These are phyloP conservation scores for Lathronympha strigana DNA, from an alignment of 2,888 invertebrate genomes.

Conservation along the genomic window DNA sequence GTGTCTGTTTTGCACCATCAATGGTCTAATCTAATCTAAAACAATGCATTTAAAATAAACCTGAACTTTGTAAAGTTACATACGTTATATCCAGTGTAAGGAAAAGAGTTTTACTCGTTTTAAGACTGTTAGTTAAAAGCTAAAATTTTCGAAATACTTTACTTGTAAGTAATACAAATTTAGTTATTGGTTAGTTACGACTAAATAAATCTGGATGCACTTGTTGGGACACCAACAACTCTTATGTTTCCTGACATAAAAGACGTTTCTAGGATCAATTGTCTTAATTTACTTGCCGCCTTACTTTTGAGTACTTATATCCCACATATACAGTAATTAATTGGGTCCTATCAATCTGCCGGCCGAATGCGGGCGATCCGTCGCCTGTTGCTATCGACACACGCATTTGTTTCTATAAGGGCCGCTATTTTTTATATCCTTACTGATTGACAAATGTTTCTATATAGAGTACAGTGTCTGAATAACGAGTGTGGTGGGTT, in stretches of 20 bases:
- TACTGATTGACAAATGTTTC: conserved; percentile 33
- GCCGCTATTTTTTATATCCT: conserved; percentile 47
- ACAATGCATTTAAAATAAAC: too few species aligned
- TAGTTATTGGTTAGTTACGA: too few species aligned
- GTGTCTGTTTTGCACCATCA: too few species aligned
- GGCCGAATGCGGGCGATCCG: conserved; percentile 65
- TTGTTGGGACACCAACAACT: background rate
- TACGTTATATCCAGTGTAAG: too few species aligned
- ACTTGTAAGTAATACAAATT: too few species aligned
- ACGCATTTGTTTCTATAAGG: conserved; percentile 56
- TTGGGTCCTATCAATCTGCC: conserved; percentile 72
- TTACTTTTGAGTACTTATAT: conserved; percentile 4
- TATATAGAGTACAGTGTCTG: conserved; percentile 6
- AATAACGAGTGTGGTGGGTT: too few species aligned
- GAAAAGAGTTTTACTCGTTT: too few species aligned
- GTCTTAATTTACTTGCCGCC: background rate
- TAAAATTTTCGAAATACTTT: too few species aligned
- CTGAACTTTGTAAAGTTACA: too few species aligned
- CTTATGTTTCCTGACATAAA: background rate
- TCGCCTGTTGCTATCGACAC: conserved; percentile 61
- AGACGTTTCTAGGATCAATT: background rate
- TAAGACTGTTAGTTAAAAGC: too few species aligned
- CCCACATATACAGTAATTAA: conserved; percentile 61
- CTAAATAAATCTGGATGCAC: too few species aligned
- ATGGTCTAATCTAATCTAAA: too few species aligned